phyloP scores from a whole-genome alignment of 2,888 invertebrate genomes.

The Carterocephalus palaemon region DNA sequence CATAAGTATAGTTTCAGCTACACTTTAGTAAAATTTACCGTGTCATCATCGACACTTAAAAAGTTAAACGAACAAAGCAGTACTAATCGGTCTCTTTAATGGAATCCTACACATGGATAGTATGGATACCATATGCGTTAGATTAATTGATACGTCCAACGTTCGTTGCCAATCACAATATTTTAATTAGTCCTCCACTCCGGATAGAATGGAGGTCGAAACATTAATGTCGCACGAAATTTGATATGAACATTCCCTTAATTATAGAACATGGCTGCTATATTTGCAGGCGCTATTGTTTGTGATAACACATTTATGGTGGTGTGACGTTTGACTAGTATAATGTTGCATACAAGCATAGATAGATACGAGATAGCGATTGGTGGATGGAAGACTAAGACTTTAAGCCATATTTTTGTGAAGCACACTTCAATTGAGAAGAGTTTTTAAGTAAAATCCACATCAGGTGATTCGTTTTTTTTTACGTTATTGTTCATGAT shows the following conservation, averaged over 20 bases:
- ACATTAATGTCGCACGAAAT: slow-evolving; percentile 17
- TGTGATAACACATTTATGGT: background rate
- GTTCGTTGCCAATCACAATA: slow-evolving; percentile 20
- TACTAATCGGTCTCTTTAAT: background rate
- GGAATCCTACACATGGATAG: slow-evolving; percentile 5
- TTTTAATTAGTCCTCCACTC: slow-evolving; percentile 22
- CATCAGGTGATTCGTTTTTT: no score
- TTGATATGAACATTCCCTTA: slow-evolving; percentile 19
- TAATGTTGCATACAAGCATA: no score
- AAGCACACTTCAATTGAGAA: no score
- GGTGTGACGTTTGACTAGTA: slow-evolving; percentile 5
- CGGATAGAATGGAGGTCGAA: slow-evolving; percentile 11
- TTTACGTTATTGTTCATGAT: no score
- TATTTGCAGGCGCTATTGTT: slow-evolving; percentile 15
- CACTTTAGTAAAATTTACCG: no score
- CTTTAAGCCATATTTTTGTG: no score
- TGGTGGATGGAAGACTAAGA: no score
- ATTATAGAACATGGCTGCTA: slow-evolving; percentile 9
- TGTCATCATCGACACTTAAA: no score
- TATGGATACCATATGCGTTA: slow-evolving; percentile 11
- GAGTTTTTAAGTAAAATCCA: no score
- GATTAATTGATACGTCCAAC: slow-evolving; percentile 13
- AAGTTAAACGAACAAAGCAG: background rate
- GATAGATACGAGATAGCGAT: no score
- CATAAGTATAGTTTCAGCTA: no score